A percentile compares a stretch with the other conserved stretches of the same genome.
phyloP scores from a whole-genome alignment of 2,797 vertebrate species.

The Girardinus metallicus region DNA sequence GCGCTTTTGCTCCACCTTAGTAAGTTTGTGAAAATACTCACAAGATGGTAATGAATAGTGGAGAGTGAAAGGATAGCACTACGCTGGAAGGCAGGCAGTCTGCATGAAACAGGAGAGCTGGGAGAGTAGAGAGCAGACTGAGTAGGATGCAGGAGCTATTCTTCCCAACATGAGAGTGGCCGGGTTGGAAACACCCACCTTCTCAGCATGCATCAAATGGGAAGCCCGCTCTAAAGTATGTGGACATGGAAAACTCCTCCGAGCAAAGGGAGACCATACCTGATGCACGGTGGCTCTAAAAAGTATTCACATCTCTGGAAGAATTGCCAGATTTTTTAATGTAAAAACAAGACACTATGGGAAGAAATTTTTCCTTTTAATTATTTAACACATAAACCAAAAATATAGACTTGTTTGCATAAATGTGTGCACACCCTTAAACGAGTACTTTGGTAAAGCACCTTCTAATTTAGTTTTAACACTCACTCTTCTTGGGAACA shows the following conservation, averaged over 20 bases:
- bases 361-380: not conserved
- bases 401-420: not conserved
- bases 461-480: not conserved
- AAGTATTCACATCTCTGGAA: not conserved
- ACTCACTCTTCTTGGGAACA: not conserved
- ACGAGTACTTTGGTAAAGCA: not conserved
- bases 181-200: conserved; percentile 81
- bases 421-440: not conserved
- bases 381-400: not conserved
- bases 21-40: conserved; percentile 57
- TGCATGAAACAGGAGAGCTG: conserved; percentile 61
- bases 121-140: conserved; percentile 64
- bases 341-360: not conserved
- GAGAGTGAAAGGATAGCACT: conserved; percentile 60
- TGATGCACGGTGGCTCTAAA: conserved; percentile 1
- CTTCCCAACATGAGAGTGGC: conserved; percentile 72
- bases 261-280: conserved; percentile 55
- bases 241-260: conserved; percentile 33
- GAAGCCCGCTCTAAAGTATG: conserved; percentile 54
- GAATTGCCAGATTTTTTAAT: not conserved
- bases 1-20: conserved; percentile 42
- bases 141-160: conserved; percentile 65
- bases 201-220: conserved; percentile 60
- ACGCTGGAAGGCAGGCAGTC: conserved; percentile 61
- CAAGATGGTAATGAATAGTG: conserved; percentile 52